phyloP scores from a whole-genome alignment of 1,140 invertebrate genomes.

The Telenomus remus region DNA sequence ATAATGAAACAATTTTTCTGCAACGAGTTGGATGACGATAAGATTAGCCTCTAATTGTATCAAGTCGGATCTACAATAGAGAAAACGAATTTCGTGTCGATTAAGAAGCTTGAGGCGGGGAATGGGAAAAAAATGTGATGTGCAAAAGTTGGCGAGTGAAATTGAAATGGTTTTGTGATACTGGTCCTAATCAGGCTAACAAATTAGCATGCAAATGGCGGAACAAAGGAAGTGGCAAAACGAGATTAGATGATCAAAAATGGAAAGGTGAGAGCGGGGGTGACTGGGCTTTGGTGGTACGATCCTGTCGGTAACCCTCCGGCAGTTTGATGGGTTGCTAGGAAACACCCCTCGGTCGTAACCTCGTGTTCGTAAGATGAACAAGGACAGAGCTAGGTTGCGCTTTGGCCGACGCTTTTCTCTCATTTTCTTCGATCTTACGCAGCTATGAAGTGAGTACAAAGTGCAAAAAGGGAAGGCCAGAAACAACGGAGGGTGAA shows the following conservation, averaged over 20 bases:
- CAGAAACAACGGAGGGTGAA: conserved; percentile 51
- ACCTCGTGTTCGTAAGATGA: conserved; percentile 55
- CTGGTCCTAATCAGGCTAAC: not conserved
- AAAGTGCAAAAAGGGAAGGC: conserved; percentile 49
- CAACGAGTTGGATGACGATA: too few species aligned
- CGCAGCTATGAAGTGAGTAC: conserved; percentile 54
- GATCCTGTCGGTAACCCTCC: conserved; percentile 50
- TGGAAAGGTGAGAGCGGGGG: conserved; percentile 4
- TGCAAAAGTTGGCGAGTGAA: too few species aligned
- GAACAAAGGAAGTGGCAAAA: not conserved
- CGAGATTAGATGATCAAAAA: conserved; percentile 25
- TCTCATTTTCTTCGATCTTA: conserved; percentile 58
- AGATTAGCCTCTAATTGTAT: too few species aligned
- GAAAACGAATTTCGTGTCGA: too few species aligned
- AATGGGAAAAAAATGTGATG: too few species aligned
- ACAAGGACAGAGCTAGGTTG: conserved; percentile 47
- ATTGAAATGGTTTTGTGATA: not conserved
- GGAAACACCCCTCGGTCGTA: conserved; percentile 61
- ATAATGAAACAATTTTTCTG: too few species aligned
- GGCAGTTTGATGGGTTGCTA: conserved; percentile 61
- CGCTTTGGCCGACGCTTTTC: conserved; percentile 38
- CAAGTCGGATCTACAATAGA: too few species aligned
- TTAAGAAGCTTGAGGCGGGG: too few species aligned
- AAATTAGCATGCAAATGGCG: not conserved
- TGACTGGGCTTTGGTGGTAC: conserved; percentile 11